A percentile compares a stretch with the other conserved stretches of the same genome.
phyloP scores from a whole-genome alignment of 2,797 vertebrate genomes.

The Cyprinodon diabolis region DNA sequence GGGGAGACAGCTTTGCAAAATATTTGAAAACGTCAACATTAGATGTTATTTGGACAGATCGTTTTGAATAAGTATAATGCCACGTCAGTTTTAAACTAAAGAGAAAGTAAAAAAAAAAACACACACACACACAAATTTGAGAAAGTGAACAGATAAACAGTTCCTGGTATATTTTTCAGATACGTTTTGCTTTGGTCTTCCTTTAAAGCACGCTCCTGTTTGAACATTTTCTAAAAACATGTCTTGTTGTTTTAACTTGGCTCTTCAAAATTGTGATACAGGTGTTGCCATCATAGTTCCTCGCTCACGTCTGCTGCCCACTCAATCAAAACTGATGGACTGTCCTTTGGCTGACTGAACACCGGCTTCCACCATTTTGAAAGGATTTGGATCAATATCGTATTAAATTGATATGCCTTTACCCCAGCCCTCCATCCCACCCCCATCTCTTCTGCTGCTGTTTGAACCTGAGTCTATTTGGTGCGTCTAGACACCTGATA shows the following conservation, averaged over 20 bases:
- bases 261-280: slow-evolving; percentile 33
- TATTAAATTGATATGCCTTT: slow-evolving; percentile 63
- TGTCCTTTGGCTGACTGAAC: slow-evolving; percentile 64
- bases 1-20: neutral
- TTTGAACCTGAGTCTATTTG: slow-evolving; percentile 38
- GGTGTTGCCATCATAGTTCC: slow-evolving; percentile 54
- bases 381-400: slow-evolving; percentile 70
- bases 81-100: neutral
- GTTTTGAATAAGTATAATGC: neutral
- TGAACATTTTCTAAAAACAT: neutral
- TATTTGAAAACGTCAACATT: neutral
- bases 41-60: neutral
- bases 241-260: neutral
- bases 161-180: neutral
- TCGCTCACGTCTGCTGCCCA: slow-evolving; percentile 36
- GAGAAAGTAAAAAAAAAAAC: neutral
- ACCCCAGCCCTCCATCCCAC: neutral
- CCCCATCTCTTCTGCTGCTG: slow-evolving; percentile 22
- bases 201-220: neutral
- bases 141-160: neutral
- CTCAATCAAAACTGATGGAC: slow-evolving; percentile 70
- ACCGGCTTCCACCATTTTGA: slow-evolving; percentile 61
- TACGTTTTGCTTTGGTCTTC: neutral
- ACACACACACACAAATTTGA: neutral
- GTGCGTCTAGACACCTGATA: slow-evolving; percentile 36